Evolutionary conservation across 2,888 invertebrate genomes (phyloP), one percentile per base, ranked within the genome.

Genomic region (Tipula lateralis): DNA sequence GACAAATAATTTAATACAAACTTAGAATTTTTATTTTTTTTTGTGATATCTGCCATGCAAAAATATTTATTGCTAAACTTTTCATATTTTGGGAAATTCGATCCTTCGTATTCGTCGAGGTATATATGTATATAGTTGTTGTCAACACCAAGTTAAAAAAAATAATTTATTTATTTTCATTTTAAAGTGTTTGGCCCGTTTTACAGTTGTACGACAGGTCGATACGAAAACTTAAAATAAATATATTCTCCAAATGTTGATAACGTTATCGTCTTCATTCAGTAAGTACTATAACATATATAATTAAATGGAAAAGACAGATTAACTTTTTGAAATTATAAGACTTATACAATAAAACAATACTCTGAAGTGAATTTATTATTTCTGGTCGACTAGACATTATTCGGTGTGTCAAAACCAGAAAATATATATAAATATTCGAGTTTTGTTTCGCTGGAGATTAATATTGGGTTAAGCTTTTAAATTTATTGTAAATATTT

Each of bases 31-130:
- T 50, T 4, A 19, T 19, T 24, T 24, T 66, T 66, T 12, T 66
- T 66, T 19, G 1, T 24, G 7, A 24, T 3, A 24, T 66, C 66
- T 9, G 66, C 9, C 66, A 66, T 24, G 9, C 66, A 19, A 66
- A 66, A 66, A 66, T 66, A 66, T 66, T 66, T 66, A 66, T 66
- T 66, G 24, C 66, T 24, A 66, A 66, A 66, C 66, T 66, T 66
- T 50, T 50, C 44, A 50, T 50, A 50, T 50, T 50, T 50, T 66
- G 3, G 19, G 24, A 66, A 66, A 24, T 66, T 66, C 66, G 24
- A 66, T 66, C 66, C 66, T 24, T 66, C 24, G 7, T 66, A 1
- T 66, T 66, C 66, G 24, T 66, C 66, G 9, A 6, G 24, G 3
- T 19, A 24, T 66, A 9, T 50, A 6, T 7, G 3, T 19, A 24